Evolutionary conservation across 2,888 invertebrate species (phyloP).

Genomic region (Tholera decimalis): DNA sequence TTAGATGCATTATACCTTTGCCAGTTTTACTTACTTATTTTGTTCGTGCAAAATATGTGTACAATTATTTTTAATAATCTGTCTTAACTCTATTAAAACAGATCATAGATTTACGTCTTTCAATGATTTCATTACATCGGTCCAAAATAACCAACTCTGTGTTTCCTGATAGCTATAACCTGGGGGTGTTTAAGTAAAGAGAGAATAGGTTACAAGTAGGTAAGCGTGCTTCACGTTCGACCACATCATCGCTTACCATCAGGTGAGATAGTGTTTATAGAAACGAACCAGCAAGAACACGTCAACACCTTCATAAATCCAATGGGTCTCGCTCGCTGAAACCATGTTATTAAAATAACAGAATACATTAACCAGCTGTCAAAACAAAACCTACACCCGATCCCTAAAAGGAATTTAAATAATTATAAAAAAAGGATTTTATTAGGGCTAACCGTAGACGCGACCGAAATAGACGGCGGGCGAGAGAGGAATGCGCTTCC

Average conservation of each 20-base stretch:
- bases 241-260: too few relatives aligned
- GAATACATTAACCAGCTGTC: constrained; percentile 59
- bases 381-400: constrained; percentile 49
- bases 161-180: too few relatives aligned
- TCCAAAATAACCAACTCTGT: too few relatives aligned
- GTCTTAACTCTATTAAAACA: too few relatives aligned
- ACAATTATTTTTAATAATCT: too few relatives aligned
- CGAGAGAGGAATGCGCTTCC: constrained; percentile 80
- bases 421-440: constrained; percentile 47
- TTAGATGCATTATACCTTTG: too few relatives aligned
- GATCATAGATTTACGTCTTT: too few relatives aligned
- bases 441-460: constrained; percentile 59
- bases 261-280: constrained; percentile 16
- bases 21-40: too few relatives aligned
- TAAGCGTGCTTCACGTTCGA: background rate
- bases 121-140: too few relatives aligned
- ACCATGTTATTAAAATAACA: constrained; percentile 54
- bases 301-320: constrained; percentile 28
- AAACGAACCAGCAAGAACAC: constrained; percentile 17
- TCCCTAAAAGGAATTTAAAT: constrained; percentile 52
- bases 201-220: too few relatives aligned
- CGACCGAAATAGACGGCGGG: constrained; percentile 77
- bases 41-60: too few relatives aligned
- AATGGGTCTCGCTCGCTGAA: constrained; percentile 47
- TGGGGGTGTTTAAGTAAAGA: too few relatives aligned